Evolutionary conservation across 2,888 invertebrate species (phyloP).

Genomic region (Eupithecia insigniata): DNA sequence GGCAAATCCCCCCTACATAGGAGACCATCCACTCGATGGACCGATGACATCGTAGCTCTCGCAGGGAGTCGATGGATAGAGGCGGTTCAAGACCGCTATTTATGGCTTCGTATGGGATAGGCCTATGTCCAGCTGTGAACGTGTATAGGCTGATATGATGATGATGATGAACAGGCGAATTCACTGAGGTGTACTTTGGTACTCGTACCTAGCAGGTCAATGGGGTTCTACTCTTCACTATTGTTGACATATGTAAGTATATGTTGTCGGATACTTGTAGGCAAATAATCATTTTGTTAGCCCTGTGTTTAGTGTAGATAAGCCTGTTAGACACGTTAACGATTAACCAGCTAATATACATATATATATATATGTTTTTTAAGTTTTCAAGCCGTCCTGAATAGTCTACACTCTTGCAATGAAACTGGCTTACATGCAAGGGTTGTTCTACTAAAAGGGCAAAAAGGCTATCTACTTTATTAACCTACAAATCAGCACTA

Average conservation of each 20-base stretch:
- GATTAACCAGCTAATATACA: too few relatives aligned
- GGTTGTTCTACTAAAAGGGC: neutral
- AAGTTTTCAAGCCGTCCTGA: neutral
- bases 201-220: neutral
- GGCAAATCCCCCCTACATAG: too few relatives aligned
- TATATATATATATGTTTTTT: too few relatives aligned
- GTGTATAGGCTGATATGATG: too few relatives aligned
- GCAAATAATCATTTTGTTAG: neutral
- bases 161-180: neutral
- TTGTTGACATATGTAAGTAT: neutral
- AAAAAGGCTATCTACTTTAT: neutral
- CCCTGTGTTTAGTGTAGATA: too few relatives aligned
- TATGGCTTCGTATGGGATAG: too few relatives aligned
- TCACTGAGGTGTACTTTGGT: neutral
- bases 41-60: too few relatives aligned
- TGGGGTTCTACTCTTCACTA: neutral
- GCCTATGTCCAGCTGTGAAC: too few relatives aligned
- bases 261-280: neutral
- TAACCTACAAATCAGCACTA: slow-evolving; percentile 1
- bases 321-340: too few relatives aligned
- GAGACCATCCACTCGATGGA: too few relatives aligned
- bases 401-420: neutral
- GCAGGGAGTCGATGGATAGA: too few relatives aligned
- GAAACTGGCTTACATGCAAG: neutral
- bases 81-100: too few relatives aligned